Base-by-base conservation (phyloP, 2,888 invertebrate genomes). In the Cybosia mesomella region DNA sequence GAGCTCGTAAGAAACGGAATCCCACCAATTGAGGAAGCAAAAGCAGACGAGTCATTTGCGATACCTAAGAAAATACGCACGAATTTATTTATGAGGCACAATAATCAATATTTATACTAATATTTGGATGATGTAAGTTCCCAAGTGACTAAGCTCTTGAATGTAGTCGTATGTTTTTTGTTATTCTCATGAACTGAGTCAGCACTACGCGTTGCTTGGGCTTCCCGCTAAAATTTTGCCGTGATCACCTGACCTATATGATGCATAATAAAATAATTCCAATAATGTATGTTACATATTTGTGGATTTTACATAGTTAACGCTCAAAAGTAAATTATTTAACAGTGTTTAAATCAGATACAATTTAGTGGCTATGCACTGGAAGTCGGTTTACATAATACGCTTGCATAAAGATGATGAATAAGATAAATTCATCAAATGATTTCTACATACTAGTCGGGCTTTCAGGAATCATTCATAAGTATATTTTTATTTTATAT, bases 331-430 rank as follows among this genome's bases (percentile, higher is more conserved):
- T 72, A 60, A 68, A 67, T 71, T 73, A 43, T 63, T 66, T 61
- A 72, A 70, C 66, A 72, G 60, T 61, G 60, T 71, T 72, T 68
- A 75, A 70, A 39, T 59, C 39, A 24, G 22, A 70, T 82, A 80
- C 82, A 83, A 79, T 81, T 64, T 54, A 71, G 79, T 85, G 87
- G 84, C 88, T 87, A 86, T 88, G 87, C 87, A 87, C 87, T 87
- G 83, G 70, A 82, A 84, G 76, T 71, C 72, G 76, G 81, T 81
- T 93, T 93, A 92, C 88, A 90, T 92, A 93, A 94, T 84, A 80
- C 68, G 71, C 86, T 94, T 94, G 91, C 87, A 90, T 93, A 92
- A 93, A 86, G 71, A 83, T 93, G 89, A 89, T 87, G 92, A 92
- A 91, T 93, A 76, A 80, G 75, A 83, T 87, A 85, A 85, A 88